Evolutionary conservation across 2,888 invertebrate species (phyloP).

Genomic region (Ormyrus rosae): DNA sequence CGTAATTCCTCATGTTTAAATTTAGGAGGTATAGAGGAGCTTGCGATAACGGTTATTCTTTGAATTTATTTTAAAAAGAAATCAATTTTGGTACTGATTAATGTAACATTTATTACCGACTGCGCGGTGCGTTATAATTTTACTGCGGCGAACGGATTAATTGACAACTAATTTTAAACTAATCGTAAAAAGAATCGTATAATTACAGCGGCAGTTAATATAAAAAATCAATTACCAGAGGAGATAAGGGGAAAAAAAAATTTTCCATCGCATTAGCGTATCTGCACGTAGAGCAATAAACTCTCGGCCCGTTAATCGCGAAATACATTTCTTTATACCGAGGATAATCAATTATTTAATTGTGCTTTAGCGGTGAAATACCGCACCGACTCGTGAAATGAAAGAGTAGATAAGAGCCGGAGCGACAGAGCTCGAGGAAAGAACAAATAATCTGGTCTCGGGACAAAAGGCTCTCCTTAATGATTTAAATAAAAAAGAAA

Average conservation of each 20-base stretch:
- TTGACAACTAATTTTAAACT: no score
- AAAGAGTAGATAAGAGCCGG: conserved; percentile 50
- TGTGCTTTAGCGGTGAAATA: conserved; percentile 43
- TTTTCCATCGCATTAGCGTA: neutral
- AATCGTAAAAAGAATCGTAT: no score
- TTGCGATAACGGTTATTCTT: neutral
- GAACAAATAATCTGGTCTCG: conserved; percentile 53
- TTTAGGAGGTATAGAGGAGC: neutral
- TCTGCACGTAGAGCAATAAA: conserved; percentile 4
- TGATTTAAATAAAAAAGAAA: conserved; percentile 56
- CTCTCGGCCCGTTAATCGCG: conserved; percentile 6
- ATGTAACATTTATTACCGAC: no score
- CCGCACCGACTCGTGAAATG: conserved; percentile 36
- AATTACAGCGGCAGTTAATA: no score
- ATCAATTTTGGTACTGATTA: neutral
- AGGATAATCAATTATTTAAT: conserved; percentile 55
- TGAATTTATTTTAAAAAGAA: neutral
- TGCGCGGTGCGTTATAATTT: no score
- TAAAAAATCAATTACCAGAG: no score
- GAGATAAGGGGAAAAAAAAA: neutral
- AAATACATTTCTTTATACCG: conserved; percentile 39
- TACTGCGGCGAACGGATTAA: no score
- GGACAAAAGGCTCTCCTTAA: conserved; percentile 56
- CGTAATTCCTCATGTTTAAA: neutral
- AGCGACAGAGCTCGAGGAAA: conserved; percentile 19